Evolutionary conservation across 2,797 vertebrate genomes (phyloP), one percentile per base, ranked within the genome.

Genomic region (Sebastes nivosus): DNA sequence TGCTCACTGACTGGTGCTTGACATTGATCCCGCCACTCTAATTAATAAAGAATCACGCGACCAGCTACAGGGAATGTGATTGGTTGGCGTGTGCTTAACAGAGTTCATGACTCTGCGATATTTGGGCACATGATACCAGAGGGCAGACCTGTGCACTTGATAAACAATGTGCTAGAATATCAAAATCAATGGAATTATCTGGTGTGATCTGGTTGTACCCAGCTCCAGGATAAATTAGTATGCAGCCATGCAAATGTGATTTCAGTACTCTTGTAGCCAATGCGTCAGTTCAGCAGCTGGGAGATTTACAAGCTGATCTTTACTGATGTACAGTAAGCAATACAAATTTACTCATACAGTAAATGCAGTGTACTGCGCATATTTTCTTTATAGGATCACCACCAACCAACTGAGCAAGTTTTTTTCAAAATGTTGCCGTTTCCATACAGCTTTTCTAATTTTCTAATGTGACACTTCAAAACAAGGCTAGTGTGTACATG

Each of bases 31-130:
- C 67, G 8, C 55, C 52, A 55, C 65, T 81, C 29, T 81, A 82
- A 91, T 89, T 84, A 87, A 91, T 80, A 75, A 70, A 75, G 57
- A 83, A 32, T 80, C 68, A 81, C 34, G 8, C 66, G 74, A 72
- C 64, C 65, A 75, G 85, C 89, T 77, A 84, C 73, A 74, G 79
- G 79, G 63, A 50, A 50, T 84, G 68, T 77, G 78, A 85, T 80
- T 75, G 74, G 75, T 60, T 69, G 57, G 63, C 22, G 67, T 70
- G 67, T 54, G 79, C 18, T 80, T 16, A 76, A 54, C 75, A 71
- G 81, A 82, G 84, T 22, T 75, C 81, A 87, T 87, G 74, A 64
- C 68, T 58, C 72, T 77, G 67, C 20, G 25, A 22, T 68, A 29
- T 78, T 81, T 73, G 80, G 77, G 81, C 82, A 78, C 75, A 58